Conservation (phyloP, 2,113 vertebrate genomes). For the Holacanthus passer region DNA sequence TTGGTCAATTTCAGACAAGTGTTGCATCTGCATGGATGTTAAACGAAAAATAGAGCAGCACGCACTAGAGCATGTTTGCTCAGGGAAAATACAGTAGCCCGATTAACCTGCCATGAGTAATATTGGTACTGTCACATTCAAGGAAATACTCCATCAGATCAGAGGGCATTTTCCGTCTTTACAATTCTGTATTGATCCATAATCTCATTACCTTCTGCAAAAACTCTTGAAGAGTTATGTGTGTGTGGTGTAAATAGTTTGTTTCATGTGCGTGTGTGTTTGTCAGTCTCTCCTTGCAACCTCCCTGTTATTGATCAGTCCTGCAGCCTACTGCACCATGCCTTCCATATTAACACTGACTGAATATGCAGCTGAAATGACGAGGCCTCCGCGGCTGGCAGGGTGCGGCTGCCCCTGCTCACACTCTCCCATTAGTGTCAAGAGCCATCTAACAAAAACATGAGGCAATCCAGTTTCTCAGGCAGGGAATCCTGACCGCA, state of each 20-base stretch:
- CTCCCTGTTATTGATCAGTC: slow-evolving; percentile 51
- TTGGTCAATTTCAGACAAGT: slow-evolving; percentile 19
- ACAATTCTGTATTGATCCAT: slow-evolving; percentile 45
- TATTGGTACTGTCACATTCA: slow-evolving; percentile 2
- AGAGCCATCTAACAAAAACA: slow-evolving; percentile 23
- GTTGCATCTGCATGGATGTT: background rate
- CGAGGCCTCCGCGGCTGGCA: slow-evolving; percentile 11
- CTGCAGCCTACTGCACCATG: background rate
- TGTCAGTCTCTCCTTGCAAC: slow-evolving; percentile 40
- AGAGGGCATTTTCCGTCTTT: slow-evolving; percentile 28
- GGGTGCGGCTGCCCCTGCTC: background rate
- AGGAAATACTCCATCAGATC: slow-evolving; percentile 20
- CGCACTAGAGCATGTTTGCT: background rate
- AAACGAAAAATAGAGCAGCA: background rate
- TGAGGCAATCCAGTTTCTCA: slow-evolving; percentile 24
- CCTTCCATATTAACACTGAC: slow-evolving; percentile 39
- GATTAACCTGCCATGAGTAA: slow-evolving; percentile 19
- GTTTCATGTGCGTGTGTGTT: slow-evolving; percentile 17
- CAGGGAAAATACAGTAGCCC: background rate
- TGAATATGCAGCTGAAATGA: slow-evolving; percentile 50
- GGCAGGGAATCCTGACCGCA: background rate
- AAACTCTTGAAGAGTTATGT: slow-evolving; percentile 18
- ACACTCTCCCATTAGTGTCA: slow-evolving; percentile 45
- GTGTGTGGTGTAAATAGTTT: slow-evolving; percentile 1
- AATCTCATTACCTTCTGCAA: slow-evolving; percentile 39